Evolutionary conservation across 2,888 invertebrate genomes (phyloP), one percentile per base, ranked within the genome.

Genomic region (Cynaeus angustus): DNA sequence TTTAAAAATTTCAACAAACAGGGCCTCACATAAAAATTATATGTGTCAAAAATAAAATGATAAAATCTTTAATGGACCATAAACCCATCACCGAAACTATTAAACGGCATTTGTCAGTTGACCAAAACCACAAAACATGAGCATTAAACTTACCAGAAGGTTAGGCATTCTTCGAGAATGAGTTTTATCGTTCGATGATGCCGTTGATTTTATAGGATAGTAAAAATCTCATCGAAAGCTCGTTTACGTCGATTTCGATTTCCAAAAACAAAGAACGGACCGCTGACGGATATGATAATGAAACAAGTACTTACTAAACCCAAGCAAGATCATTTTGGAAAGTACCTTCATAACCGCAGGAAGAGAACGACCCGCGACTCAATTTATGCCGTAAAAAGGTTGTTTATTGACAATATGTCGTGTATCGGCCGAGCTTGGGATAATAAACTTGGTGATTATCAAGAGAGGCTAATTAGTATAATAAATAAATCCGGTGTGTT

Each of bases 21-120:
- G 62, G 62, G 10, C 50, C 45, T 3, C 56, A 55, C 59, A 55
- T 56, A 45, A 55, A 65, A 66, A 66, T 59, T 68, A 68, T 56
- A 64, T 48, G 69, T 71, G 73, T 72, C 71, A 73, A 73, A 72
- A 68, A 70, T 66, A 71, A 68, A 73, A 72, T 72, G 72, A 72
- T 70, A 73, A 73, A 72, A 73, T 70, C 70, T 66, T 72, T 73
- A 73, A 72, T 73, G 70, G 67, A 21, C 61, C 73, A 55, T 73
- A 73, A 73, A 72, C 52, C 70, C 67, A 72, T 72, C 72, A 71
- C 48, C 73, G 65, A 62, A 52, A 56, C 70, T 61, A 71, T 72
- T 68, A 72, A 71, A 68, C 33, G 41, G 62, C 45, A 46, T 56
- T 56, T 46, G 56, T 55, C 55, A 43, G 46, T 13, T 48, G 46